Conservation (phyloP, 2,797 vertebrate species). For the Harpagifer antarcticus region DNA sequence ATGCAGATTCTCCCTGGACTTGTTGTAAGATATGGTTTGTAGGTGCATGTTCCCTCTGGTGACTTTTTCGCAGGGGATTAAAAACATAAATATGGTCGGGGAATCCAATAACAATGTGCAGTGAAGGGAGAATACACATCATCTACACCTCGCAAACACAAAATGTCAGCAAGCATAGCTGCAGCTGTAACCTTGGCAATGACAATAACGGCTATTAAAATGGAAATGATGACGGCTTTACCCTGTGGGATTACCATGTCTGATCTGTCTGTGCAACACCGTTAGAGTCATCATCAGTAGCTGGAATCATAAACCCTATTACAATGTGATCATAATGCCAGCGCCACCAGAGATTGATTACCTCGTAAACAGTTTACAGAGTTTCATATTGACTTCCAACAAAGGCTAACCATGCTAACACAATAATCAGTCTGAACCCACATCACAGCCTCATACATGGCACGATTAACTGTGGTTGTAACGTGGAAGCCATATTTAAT, state of each 20-base stretch:
- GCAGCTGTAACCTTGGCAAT: conserved; percentile 78
- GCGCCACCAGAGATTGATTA: conserved; percentile 51
- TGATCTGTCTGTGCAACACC: conserved; percentile 50
- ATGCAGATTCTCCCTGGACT: conserved; percentile 55
- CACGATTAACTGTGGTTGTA: not conserved
- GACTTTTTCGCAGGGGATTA: conserved; percentile 72
- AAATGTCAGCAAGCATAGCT: conserved; percentile 66
- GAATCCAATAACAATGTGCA: conserved; percentile 77
- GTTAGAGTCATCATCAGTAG: conserved; percentile 51
- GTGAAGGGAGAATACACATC: conserved; percentile 69
- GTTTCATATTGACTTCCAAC: conserved; percentile 42
- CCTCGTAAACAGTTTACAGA: conserved; percentile 56
- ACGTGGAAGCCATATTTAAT: conserved; percentile 1
- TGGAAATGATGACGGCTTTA: conserved; percentile 63
- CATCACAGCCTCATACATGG: conserved; percentile 1
- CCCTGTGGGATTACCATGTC: conserved; percentile 61
- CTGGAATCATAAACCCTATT: conserved; percentile 61
- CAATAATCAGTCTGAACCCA: conserved; percentile 3
- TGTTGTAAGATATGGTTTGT: conserved; percentile 55
- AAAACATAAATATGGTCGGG: conserved; percentile 73
- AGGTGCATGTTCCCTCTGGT: conserved; percentile 54
- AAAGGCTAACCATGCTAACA: conserved; percentile 38
- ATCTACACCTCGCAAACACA: conserved; percentile 65
- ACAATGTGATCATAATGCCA: conserved; percentile 38
- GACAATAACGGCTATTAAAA: conserved; percentile 78